A percentile compares a stretch with the other conserved stretches of the same genome.
phyloP scores from a whole-genome alignment of 2,113 vertebrate species.

The Ascaphus truei region DNA sequence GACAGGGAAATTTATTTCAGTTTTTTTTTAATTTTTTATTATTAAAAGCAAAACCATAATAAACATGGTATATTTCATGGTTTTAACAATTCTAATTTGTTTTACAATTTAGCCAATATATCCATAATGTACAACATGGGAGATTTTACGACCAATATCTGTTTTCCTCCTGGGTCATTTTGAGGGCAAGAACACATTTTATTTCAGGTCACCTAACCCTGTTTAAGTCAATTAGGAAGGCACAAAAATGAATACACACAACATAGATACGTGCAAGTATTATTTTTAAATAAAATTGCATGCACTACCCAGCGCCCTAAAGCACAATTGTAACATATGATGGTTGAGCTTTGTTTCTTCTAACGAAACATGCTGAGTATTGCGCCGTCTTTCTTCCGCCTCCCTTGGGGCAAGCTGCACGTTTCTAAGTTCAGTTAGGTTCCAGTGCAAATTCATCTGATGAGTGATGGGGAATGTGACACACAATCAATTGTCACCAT shows the following conservation, averaged over 20 bases:
- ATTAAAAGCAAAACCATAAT: not conserved
- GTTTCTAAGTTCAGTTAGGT: slow-evolving; percentile 32
- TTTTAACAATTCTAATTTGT: slow-evolving; percentile 15
- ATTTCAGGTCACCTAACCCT: slow-evolving; percentile 6
- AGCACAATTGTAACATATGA: not conserved
- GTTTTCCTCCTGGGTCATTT: slow-evolving; percentile 28
- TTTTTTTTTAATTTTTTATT: not conserved
- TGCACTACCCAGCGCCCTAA: not conserved
- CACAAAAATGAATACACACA: slow-evolving; percentile 1
- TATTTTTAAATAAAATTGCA: not conserved
- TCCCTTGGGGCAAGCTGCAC: slow-evolving; percentile 26
- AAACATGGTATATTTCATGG: not conserved
- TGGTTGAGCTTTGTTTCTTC: not conserved
- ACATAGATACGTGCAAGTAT: not conserved
- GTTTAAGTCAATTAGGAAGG: not conserved
- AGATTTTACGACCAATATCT: slow-evolving; percentile 25
- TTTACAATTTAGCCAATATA: slow-evolving; percentile 29
- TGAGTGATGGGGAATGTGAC: slow-evolving; percentile 33
- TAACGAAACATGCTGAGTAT: slow-evolving; percentile 25
- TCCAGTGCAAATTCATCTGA: slow-evolving; percentile 24
- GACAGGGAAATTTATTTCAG: not conserved
- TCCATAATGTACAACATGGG: slow-evolving; percentile 19
- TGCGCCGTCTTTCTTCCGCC: slow-evolving; percentile 2
- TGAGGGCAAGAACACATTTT: slow-evolving; percentile 23
- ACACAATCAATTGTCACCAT: slow-evolving; percentile 32